Base-by-base conservation (phyloP, 2,888 invertebrate species). In the Parnassius mnemosyne region DNA sequence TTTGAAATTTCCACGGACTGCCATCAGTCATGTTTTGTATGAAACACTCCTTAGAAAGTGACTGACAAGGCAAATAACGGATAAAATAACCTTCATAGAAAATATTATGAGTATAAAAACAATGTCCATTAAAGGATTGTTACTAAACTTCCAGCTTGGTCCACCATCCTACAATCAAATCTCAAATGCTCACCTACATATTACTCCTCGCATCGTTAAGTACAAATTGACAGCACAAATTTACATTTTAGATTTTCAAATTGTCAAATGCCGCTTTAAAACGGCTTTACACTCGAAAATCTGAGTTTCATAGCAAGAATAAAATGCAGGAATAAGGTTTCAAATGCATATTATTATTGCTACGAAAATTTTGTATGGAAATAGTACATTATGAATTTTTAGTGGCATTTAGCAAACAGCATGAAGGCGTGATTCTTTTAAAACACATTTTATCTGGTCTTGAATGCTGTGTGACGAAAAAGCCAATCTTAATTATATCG, bases 371-470 rank as follows among this genome's bases (percentile, higher is more conserved):
- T 12, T 9, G 10, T 5, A 34, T 46, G 11, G 16, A 5, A 51
- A 20, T 12, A 54, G 56, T 63, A 61, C 59, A 63, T 65, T 60
- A 34, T 43, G 47, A 57, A 61, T 53, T 57, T 57, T 55, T 53
- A 67, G 56, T 49, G 56, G 56, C 9, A 34, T 5, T 34, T 34
- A 34, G 5, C 7, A 34, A 7, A 7, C 34, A 34, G 34, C 5
- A 34, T 25, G 7, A 25, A 25, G 3, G 5, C 25, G 5, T 0
- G 5, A 34, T 34, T 34, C 1, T 20, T 20, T 20, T 20, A 20
- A 20, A 34, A 34, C 34, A 34, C 34, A 34, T 34, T 34, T 7
- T 34, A 34, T 7, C 34, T 7, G 7, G 34, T 34, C 34, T 34
- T 34, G 34, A 34, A 34, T 34, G 7, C 0, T 34, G 3, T 7